Evolutionary conservation across 1,140 invertebrate species (phyloP).

Genomic region (Diachasmimorpha longicaudata): DNA sequence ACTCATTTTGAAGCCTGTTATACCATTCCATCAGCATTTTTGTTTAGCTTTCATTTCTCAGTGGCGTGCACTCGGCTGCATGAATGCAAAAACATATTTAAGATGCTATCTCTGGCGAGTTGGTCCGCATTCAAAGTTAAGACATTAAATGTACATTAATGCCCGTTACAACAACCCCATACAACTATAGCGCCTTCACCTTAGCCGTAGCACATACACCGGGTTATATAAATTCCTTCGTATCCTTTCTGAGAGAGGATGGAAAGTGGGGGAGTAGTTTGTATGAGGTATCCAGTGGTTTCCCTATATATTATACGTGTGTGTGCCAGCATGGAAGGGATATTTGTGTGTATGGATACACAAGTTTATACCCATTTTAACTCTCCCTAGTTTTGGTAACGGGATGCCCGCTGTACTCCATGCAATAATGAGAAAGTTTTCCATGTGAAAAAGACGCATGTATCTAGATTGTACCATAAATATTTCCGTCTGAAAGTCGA

Average conservation of each 20-base stretch:
- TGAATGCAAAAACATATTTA: conserved; percentile 57
- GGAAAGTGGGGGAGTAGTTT: not conserved
- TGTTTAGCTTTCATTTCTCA: conserved; percentile 3
- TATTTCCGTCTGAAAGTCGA: conserved; percentile 21
- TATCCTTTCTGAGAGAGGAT: not conserved
- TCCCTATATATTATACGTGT: not conserved
- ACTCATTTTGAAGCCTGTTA: not conserved
- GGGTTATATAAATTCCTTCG: not conserved
- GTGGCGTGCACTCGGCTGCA: conserved; percentile 28
- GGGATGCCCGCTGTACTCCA: conserved; percentile 13
- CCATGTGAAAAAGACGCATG: conserved; percentile 30
- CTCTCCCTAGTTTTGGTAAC: not conserved
- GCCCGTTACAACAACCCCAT: conserved; percentile 18
- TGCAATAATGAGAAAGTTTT: conserved; percentile 35
- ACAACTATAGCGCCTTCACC: not conserved
- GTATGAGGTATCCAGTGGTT: not conserved
- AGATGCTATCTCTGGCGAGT: conserved; percentile 50
- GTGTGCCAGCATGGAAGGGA: not conserved
- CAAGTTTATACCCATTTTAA: not conserved
- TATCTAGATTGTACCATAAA: conserved; percentile 34
- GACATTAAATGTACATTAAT: conserved; percentile 61
- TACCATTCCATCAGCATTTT: not conserved
- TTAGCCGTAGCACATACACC: not conserved
- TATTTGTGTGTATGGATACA: not conserved
- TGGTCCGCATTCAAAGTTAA: conserved; percentile 56